Base-by-base conservation (phyloP, 2,888 invertebrate genomes). In the Sarcophaga variegata region DNA sequence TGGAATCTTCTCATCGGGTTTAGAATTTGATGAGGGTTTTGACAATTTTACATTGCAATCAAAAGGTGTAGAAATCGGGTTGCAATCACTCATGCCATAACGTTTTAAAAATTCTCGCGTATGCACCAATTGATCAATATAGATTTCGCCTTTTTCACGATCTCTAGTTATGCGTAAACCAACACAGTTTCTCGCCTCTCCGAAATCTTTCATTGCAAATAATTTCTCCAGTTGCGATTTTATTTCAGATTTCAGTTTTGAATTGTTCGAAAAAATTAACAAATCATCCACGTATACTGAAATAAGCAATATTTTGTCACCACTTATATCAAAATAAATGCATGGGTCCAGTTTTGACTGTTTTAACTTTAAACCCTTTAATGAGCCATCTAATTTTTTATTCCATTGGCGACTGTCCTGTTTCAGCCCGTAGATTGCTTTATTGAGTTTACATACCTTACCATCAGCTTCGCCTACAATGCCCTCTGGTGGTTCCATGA, bases 201-300 rank as follows among this genome's bases (percentile, higher is more conserved):
- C 74, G 20, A 74, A 37, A 62, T 74, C 62, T 3, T 74, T 74
- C 74, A 74, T 74, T 2, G 10, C n/a, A 20, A 74, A 74, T 22
- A 37, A 47, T 1, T 25, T 20, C 27, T 63, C 10, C n/a, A 70
- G 47, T 45, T 25, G 69, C 2, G 60, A 59, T 70, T 79, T 70
- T 0, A 78, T 47, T 12, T 69, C 54, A 5, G 25, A 4, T 60
- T 70, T 79, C 22, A 79, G 11, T 10, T 47, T 14, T 27, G 45
- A 25, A 47, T 79, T 71, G 20, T 83, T 86, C 12, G 62, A 49
- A 75, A 86, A 75, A n/a, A 86, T 54, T 10, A 84, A n/a, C 27
- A 87, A 11, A 54, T 83, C 83, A 54, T 87, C 86, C 6, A 86
- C 86, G 47, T 83, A 86, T 4, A 83, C 67, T 4, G 71, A 54